phyloP scores from a whole-genome alignment of 2,888 invertebrate species.

The Rhogogaster chlorosoma region DNA sequence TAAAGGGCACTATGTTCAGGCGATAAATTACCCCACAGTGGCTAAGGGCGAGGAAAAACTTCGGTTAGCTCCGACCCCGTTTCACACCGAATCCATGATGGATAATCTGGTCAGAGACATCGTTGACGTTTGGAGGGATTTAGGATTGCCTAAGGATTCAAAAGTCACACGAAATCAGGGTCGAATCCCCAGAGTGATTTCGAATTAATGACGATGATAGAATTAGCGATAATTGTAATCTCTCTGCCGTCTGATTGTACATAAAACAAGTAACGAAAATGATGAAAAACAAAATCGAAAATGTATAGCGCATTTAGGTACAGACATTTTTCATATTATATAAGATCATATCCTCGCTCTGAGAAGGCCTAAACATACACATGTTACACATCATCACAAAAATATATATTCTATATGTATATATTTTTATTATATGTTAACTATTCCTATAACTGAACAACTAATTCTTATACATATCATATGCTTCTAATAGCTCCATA shows the following conservation, averaged over 20 bases:
- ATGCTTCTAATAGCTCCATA: too few relatives aligned
- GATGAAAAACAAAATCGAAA: background rate
- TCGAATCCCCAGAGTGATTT: conserved; percentile 63
- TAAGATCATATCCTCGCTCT: background rate
- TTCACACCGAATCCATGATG: conserved; percentile 92
- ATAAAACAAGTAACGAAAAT: background rate
- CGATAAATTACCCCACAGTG: conserved; percentile 99
- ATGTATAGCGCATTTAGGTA: background rate
- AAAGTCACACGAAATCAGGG: conserved; percentile 61
- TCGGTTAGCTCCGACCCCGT: conserved; percentile 96
- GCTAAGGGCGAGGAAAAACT: conserved; percentile 95
- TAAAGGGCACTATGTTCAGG: conserved; percentile 96
- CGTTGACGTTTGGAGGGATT: conserved; percentile 88
- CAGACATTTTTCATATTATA: background rate
- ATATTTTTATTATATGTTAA: too few relatives aligned
- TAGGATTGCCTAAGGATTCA: conserved; percentile 82
- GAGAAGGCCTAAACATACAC: too few relatives aligned
- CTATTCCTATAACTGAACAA: too few relatives aligned
- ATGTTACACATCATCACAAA: too few relatives aligned
- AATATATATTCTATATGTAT: too few relatives aligned
- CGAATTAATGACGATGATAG: conserved; percentile 68
- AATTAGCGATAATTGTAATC: background rate
- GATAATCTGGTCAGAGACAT: conserved; percentile 89
- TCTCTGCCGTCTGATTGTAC: background rate
- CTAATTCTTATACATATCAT: too few relatives aligned